These are phyloP conservation scores for Strix aluco DNA, from an alignment of 2,113 vertebrate genomes.

Conservation along the genomic window DNA sequence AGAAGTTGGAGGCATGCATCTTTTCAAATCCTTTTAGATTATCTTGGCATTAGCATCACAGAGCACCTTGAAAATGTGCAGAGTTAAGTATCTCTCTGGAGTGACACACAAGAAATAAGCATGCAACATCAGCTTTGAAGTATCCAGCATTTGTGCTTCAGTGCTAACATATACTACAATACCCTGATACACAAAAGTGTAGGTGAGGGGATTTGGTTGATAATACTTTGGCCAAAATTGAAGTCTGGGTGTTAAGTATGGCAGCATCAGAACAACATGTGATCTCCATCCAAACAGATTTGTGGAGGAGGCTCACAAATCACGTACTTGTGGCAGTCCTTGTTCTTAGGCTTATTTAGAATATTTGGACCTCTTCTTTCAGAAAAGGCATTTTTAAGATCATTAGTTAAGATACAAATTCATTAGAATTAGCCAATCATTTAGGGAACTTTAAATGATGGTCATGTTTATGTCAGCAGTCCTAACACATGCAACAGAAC, in stretches of 20 bases:
- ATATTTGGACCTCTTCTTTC: not conserved
- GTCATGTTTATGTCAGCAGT: constrained; percentile 14
- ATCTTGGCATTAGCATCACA: not conserved
- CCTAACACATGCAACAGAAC: constrained; percentile 28
- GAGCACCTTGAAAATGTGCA: not conserved
- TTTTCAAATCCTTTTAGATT: not conserved
- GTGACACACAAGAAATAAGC: not conserved
- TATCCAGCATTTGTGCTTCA: not conserved
- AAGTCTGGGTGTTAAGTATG: not conserved
- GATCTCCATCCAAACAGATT: not conserved
- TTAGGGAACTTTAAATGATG: constrained; percentile 14
- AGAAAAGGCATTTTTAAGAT: not conserved
- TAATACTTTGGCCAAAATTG: not conserved
- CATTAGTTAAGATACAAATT: not conserved
- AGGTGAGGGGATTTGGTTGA: not conserved
- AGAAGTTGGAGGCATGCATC: not conserved
- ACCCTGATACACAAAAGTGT: not conserved
- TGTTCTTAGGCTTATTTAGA: not conserved
- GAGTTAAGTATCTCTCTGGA: not conserved
- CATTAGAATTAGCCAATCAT: not conserved
- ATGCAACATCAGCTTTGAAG: not conserved
- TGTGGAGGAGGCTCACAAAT: not conserved
- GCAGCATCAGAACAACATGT: not conserved
- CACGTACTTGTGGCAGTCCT: not conserved
- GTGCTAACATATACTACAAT: not conserved